Base-by-base conservation (phyloP, 2,888 invertebrate species). In the Tipula vernalis region DNA sequence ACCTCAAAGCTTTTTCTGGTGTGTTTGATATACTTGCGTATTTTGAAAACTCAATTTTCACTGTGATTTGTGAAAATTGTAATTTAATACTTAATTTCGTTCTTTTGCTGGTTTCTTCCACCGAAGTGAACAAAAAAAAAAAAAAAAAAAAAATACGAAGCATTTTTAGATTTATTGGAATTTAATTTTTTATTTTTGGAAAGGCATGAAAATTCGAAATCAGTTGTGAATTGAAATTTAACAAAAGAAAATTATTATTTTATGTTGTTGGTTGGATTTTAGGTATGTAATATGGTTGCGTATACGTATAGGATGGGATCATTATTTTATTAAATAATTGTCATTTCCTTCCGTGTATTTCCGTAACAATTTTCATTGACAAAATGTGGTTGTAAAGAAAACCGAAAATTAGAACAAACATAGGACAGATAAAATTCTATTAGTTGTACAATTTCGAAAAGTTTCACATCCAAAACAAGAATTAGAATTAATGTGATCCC, bases 151-250 rank as follows among this genome's bases (percentile, higher is more conserved):
- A 71, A 71, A 28, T 28, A 18, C 71, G 28, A 71, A 71, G 28
- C 71, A 71, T 71, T 71, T 71, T 71, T 71, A 71, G 71, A 71
- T 71, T 71, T 71, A 71, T 71, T 71, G 71, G 28, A 71, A 71
- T 71, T 71, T 71, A 71, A 71, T 71, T 71, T 71, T 71, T n/a
- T n/a, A n/a, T n/a, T n/a, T 71, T 71, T n/a, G 71, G 71, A 71
- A 71, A 71, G 28, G 28, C 71, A 71, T 28, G 71, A 28, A 71
- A 71, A 71, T 28, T 71, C 71, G 71, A 71, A 71, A 71, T 71
- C 71, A 71, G 71, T 71, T 28, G 71, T 71, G 71, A 71, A 71
- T 71, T 71, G 71, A 28, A 71, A 71, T 71, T 71, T 71, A 71
- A 71, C 71, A 71, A 71, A 28, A 71, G 71, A 71, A 71, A 28